A percentile compares a stretch with the other conserved stretches of the same genome.
phyloP scores from a whole-genome alignment of 2,797 vertebrate species.

The Galagoides demidoff region DNA sequence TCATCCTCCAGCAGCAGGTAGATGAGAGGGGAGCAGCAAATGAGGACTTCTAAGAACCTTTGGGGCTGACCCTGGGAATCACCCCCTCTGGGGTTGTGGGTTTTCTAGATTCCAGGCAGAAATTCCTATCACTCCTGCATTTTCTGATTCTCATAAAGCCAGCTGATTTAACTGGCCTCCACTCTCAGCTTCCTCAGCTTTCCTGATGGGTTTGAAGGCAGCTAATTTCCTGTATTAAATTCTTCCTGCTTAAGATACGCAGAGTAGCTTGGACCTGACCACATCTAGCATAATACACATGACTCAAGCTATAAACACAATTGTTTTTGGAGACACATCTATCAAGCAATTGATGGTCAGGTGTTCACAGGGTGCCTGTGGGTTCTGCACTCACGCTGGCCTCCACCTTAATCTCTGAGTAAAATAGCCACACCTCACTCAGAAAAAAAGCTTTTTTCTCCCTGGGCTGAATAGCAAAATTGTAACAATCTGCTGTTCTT shows the following conservation, averaged over 20 bases:
- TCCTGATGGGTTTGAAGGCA: neutral
- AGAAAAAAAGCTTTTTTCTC: neutral
- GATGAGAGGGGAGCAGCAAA: neutral
- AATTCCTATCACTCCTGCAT: neutral
- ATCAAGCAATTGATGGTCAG: neutral
- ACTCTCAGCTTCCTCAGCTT: neutral
- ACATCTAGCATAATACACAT: neutral
- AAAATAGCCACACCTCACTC: neutral
- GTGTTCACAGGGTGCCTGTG: neutral
- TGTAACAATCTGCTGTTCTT: neutral
- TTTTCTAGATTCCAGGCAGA: neutral
- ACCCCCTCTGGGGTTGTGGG: neutral
- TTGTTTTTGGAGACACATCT: neutral
- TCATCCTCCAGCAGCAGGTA: neutral
- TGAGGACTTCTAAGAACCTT: neutral
- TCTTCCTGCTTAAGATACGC: conserved; percentile 8
- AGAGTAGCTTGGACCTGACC: neutral
- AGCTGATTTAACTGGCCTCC: neutral
- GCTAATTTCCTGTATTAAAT: conserved; percentile 1
- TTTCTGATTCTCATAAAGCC: neutral
- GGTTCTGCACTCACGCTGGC: neutral
- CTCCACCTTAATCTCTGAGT: neutral
- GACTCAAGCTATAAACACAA: neutral
- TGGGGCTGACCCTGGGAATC: neutral
- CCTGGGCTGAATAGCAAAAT: neutral